Base-by-base conservation (phyloP, 2,113 vertebrate species). In the Psilopogon haemacephalus region DNA sequence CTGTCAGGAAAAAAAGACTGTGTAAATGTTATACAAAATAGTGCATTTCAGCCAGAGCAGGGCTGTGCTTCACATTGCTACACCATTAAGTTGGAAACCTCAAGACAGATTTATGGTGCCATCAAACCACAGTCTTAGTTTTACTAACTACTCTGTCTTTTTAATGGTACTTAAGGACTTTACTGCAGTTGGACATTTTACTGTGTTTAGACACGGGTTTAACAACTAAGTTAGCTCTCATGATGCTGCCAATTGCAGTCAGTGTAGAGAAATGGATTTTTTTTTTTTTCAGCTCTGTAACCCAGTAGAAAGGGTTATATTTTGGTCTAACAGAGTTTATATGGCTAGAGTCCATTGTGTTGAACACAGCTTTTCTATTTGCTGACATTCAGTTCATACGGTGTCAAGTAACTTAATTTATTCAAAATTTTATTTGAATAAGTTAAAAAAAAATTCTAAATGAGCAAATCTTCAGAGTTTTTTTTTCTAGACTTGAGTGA, bases 121-220 rank as follows among this genome's bases (percentile, higher is more conserved):
- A 52, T 95, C 90, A 94, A 95, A 91, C 65, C 63, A 42, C 59
- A 90, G 64, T 62, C 83, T 96, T 87, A 70, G 90, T 95, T 97
- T 55, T 94, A 82, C 93, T 88, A 96, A 95, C 73, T 83, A 59
- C 73, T 93, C 63, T 89, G 85, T 95, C 84, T 74, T 81, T 78
- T 96, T 75, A 95, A 86, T 70, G 72, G 75, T 91, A 74, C 89
- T 94, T 96, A 87, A 67, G 58, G 75, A 56, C 93, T 93, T 92
- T 94, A 93, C 30, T 88, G 84, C 89, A 85, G 82, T 79, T 87
- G 56, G 64, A 52, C 60, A 89, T 96, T 96, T 94, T 89, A 91
- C 50, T 87, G 52, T 94, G 81, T 95, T 96, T 95, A 92, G 91
- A 85, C 52, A 63, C 35, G 40, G 50, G 88, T 96, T 96, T 93